phyloP scores from a whole-genome alignment of 1,140 invertebrate genomes.

The Mercenaria mercenaria region DNA sequence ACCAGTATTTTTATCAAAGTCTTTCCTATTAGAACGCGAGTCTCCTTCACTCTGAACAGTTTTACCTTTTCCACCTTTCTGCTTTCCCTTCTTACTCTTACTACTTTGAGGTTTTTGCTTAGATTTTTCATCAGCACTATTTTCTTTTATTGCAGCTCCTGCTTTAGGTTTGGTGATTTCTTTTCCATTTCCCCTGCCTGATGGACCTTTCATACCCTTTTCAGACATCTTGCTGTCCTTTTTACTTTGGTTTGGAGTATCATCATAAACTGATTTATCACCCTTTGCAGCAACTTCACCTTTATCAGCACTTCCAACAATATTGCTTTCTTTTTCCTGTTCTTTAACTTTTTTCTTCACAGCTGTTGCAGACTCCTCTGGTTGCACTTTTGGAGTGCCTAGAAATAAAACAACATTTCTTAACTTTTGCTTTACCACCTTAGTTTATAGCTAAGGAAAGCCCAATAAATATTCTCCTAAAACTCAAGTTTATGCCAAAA shows the following conservation, averaged over 20 bases:
- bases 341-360: background rate
- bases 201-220: background rate
- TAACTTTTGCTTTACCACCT: no score
- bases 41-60: conserved; percentile 10
- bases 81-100: background rate
- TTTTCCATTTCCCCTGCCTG: conserved; percentile 43
- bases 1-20: conserved; percentile 41
- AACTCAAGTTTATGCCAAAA: no score
- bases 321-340: background rate
- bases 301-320: background rate
- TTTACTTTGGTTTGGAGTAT: background rate
- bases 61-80: conserved; percentile 46
- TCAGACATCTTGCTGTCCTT: background rate
- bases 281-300: background rate
- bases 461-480: no score
- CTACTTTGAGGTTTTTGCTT: background rate
- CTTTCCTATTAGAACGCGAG: conserved; percentile 9
- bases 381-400: no score
- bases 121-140: background rate
- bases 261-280: background rate
- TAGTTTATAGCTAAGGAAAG: no score
- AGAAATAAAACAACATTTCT: no score
- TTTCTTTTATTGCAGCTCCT: background rate
- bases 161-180: background rate
- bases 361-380: no score